Evolutionary conservation across 2,888 invertebrate genomes (phyloP).

Genomic region (Melinaea menophilus): DNA sequence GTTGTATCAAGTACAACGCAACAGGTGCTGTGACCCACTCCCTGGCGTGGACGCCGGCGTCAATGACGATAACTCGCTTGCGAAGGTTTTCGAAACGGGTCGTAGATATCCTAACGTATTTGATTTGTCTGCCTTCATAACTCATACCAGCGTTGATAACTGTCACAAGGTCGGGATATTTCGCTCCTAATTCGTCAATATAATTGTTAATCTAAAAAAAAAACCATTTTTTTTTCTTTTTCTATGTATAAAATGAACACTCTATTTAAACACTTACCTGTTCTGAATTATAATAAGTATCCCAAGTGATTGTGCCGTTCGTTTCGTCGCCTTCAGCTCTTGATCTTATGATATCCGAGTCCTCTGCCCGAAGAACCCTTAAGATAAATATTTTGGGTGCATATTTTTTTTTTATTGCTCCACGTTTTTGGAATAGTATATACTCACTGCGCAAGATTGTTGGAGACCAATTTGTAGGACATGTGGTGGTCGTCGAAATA

Average conservation of each 20-base stretch:
- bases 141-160: slow-evolving; percentile 77
- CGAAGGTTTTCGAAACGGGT: slow-evolving; percentile 58
- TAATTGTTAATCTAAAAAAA: slow-evolving; percentile 72
- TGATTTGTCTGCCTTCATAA: slow-evolving; percentile 78
- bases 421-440: neutral
- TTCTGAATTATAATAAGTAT: slow-evolving; percentile 49
- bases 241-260: neutral
- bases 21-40: slow-evolving; percentile 86
- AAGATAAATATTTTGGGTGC: slow-evolving; percentile 18
- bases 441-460: slow-evolving; percentile 62
- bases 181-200: slow-evolving; percentile 57
- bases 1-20: slow-evolving; percentile 81
- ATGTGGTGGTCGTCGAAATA: slow-evolving; percentile 52
- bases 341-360: slow-evolving; percentile 41
- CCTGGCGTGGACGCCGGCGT: slow-evolving; percentile 81
- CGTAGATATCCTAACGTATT: slow-evolving; percentile 78
- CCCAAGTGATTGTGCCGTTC: slow-evolving; percentile 57
- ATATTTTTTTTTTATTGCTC: neutral
- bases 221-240: slow-evolving; percentile 2
- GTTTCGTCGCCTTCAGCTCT: slow-evolving; percentile 40
- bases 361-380: slow-evolving; percentile 61
- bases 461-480: slow-evolving; percentile 50
- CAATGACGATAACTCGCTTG: slow-evolving; percentile 79
- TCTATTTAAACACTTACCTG: slow-evolving; percentile 15
- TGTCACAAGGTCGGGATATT: slow-evolving; percentile 70